phyloP scores from a whole-genome alignment of 2,113 vertebrate species.

The Bombycilla garrulus region DNA sequence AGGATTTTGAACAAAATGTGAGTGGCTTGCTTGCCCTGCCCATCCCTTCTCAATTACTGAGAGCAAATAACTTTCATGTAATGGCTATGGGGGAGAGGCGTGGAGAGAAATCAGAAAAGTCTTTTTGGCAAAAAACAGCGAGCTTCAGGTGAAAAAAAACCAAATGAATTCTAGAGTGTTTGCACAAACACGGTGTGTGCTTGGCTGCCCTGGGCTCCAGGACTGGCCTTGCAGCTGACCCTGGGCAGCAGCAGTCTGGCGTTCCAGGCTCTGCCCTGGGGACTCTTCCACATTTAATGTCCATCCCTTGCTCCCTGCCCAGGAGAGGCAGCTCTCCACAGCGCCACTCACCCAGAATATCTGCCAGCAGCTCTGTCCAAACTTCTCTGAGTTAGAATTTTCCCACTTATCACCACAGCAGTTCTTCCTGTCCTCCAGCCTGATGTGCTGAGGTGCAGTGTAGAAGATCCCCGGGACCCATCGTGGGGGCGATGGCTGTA shows the following conservation, averaged over 20 bases:
- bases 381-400: neutral
- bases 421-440: neutral
- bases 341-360: rapidly evolving
- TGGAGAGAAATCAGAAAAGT: constrained; percentile 2
- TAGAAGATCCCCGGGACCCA: neutral
- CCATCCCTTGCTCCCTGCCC: neutral
- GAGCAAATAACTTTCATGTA: constrained; percentile 54
- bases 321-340: neutral
- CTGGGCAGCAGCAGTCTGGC: neutral
- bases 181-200: neutral
- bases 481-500: rapidly evolving
- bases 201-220: neutral
- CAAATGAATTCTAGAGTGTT: neutral
- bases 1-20: constrained; percentile 51
- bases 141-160: neutral
- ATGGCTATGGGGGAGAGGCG: neutral
- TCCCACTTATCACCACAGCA: rapidly evolving
- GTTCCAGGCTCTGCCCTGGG: neutral
- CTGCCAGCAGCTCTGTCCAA: neutral
- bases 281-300: neutral
- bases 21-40: constrained; percentile 40
- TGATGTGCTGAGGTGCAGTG: neutral
- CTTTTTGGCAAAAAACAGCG: neutral
- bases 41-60: constrained; percentile 58
- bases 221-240: neutral